Conservation (phyloP, 2,888 invertebrate genomes). For the Frankliniella fusca region DNA sequence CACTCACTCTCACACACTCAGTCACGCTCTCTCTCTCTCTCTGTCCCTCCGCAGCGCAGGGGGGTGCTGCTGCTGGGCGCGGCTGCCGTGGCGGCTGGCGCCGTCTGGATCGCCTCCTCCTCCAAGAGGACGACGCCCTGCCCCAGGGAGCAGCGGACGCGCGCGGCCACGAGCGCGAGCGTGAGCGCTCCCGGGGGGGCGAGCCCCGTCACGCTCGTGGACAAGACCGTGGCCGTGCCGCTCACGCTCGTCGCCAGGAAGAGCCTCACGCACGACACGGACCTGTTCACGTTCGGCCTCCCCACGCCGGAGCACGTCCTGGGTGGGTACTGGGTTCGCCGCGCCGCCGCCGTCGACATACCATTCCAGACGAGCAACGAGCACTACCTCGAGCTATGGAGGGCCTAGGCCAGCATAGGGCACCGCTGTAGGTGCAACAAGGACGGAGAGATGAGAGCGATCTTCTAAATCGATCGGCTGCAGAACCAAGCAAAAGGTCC, state of each 20-base stretch:
- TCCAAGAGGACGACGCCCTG: background rate
- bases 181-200: too few relatives aligned
- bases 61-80: background rate
- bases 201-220: constrained; percentile 47
- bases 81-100: background rate
- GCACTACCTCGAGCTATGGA: too few relatives aligned
- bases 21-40: too few relatives aligned
- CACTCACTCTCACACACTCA: too few relatives aligned
- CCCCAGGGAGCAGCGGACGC: background rate
- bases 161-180: background rate
- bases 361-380: too few relatives aligned
- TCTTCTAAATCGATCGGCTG: too few relatives aligned
- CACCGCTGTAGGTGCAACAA: too few relatives aligned
- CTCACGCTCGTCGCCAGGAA: constrained; percentile 52
- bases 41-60: background rate
- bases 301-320: constrained; percentile 55
- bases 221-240: constrained; percentile 51
- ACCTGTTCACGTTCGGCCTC: constrained; percentile 56
- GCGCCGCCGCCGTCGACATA: too few relatives aligned
- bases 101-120: background rate
- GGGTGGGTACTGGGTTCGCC: constrained; percentile 43
- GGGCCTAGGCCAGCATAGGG: too few relatives aligned
- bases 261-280: constrained; percentile 55
- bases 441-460: too few relatives aligned
- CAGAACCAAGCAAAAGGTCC: too few relatives aligned